Conservation (phyloP, 2,113 vertebrate genomes). For the Heliornis fulica region DNA sequence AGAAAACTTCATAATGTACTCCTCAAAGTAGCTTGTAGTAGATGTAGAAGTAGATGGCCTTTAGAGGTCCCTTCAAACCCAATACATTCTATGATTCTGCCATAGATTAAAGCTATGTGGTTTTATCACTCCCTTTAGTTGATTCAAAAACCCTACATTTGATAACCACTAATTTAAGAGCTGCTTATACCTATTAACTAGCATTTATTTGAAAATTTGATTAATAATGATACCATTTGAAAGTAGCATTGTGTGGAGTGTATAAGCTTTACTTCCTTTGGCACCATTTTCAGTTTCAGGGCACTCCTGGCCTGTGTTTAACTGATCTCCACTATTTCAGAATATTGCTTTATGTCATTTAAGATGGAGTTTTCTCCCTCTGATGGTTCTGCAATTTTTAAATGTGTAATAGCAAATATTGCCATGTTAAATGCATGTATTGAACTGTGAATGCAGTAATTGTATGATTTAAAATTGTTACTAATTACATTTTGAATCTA, state of each 20-base stretch:
- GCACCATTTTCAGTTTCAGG: not conserved
- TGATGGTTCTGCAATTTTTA: not conserved
- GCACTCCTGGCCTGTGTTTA: not conserved
- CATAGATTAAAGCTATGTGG: not conserved
- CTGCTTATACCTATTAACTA: not conserved
- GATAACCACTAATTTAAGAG: not conserved
- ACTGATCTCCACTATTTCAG: accelerated
- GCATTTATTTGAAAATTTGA: not conserved
- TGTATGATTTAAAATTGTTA: not conserved
- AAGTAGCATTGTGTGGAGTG: not conserved
- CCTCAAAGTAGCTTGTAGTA: not conserved
- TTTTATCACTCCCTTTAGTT: not conserved
- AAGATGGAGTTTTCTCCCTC: not conserved
- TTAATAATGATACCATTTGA: not conserved
- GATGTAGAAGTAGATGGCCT: no score
- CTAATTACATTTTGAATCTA: accelerated
- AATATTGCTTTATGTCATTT: not conserved
- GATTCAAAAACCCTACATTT: not conserved
- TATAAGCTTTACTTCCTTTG: not conserved
- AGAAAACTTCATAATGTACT: not conserved
- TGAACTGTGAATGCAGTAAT: not conserved
- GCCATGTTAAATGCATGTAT: not conserved
- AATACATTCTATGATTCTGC: not conserved
- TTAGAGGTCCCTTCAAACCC: no score
- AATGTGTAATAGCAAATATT: not conserved